Evolutionary conservation across 2,797 vertebrate species (phyloP).

Genomic region (Okamejei kenojei): DNA sequence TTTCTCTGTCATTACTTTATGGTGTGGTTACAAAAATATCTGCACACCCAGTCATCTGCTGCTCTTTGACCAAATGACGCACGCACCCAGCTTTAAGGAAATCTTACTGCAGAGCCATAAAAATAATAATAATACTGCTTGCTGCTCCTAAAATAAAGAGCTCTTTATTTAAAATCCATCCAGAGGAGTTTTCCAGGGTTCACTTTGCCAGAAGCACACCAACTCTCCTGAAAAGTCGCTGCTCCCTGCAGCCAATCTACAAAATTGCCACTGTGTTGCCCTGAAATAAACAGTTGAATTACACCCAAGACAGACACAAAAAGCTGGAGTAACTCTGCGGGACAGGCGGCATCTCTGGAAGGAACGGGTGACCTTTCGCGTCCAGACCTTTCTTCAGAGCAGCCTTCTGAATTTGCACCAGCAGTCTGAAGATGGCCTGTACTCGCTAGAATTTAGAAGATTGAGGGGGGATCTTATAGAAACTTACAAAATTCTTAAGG

Average conservation of each 20-base stretch:
- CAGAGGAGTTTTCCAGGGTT: neutral
- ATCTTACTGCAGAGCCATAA: neutral
- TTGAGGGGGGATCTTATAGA: too few relatives aligned
- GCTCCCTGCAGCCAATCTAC: neutral
- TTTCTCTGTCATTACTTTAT: too few relatives aligned
- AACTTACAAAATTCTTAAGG: too few relatives aligned
- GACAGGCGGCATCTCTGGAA: too few relatives aligned
- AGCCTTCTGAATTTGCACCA: too few relatives aligned
- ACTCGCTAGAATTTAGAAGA: too few relatives aligned
- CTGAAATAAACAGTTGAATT: neutral
- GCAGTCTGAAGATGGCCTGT: too few relatives aligned
- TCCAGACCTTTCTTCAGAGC: too few relatives aligned
- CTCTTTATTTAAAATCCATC: slow-evolving; percentile 8
- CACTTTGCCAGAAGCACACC: neutral
- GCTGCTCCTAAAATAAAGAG: neutral
- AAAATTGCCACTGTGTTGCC: neutral
- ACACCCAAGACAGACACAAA: too few relatives aligned
- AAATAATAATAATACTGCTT: neutral
- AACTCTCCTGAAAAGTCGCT: neutral
- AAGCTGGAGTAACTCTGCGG: too few relatives aligned
- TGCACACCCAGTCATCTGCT: neutral
- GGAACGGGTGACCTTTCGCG: too few relatives aligned
- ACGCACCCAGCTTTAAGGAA: neutral
- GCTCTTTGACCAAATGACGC: neutral
- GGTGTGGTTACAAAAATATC: too few relatives aligned